Evolutionary conservation across 2,888 invertebrate species (phyloP), one percentile per base, ranked within the genome.

Genomic region (Ophion costatus): DNA sequence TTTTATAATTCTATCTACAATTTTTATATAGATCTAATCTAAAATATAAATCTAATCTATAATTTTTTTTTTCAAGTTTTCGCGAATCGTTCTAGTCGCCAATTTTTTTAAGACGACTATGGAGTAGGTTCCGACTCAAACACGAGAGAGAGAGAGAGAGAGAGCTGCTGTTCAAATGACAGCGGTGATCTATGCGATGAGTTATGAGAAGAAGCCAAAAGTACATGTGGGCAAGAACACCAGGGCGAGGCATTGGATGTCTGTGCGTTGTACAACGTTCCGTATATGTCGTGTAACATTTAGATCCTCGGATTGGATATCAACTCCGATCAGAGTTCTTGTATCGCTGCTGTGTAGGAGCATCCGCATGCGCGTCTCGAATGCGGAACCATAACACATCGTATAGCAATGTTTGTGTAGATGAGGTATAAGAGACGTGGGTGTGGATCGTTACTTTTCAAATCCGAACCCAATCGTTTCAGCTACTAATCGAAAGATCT

Each of bases 381-480:
- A 17, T 38, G 20, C 33, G 38, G 20, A 70, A 57, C 56, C 51
- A 17, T 17, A 51, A 4, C 51, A 51, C 14, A 51, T 14, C 51
- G 51, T 5, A 64, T 66, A 45, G 56, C 56, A 42, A 66, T 71
- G 70, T 70, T 67, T 61, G 71, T 51, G 51, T 51, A 64, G 24
- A 63, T 61, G 29, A 10, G 33, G 57, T 51, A 51, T 17, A 51
- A 51, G 51, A 59, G 11, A 77, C 84, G 84, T 84, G 77, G 84
- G 84, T 63, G 73, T 45, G 73, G 77, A 84, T 80, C 77, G 71
- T 80, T 76, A 64, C 61, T 45, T 71, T 70, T 77, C 71, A 63
- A 73, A 84, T 80, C 67, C 80, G 56, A 77, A 84, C 73, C 67
- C 83, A 84, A 84, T 83, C 83, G 77, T 84, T 67, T 57, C 24